phyloP scores from a whole-genome alignment of 2,113 vertebrate species.

The Bos taurus region ARS-UCD2.0 NC_037330.1:21945501-21946000 shows the following conservation, averaged over 20 bases:
- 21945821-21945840: not conserved
- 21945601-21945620: too few relatives aligned
- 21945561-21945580: too few relatives aligned
- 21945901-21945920: not conserved
- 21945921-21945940: not conserved
- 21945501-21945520: too few relatives aligned
- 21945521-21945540: too few relatives aligned
- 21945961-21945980: not conserved
- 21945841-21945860: not conserved
- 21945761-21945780: not conserved
- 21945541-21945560: too few relatives aligned
- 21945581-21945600: too few relatives aligned
- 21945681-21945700: too few relatives aligned
- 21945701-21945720: too few relatives aligned
- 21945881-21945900: not conserved
- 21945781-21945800: not conserved
- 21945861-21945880: not conserved
- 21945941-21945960: not conserved
- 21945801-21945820: not conserved
- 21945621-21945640: too few relatives aligned
- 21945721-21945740: too few relatives aligned
- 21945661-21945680: too few relatives aligned
- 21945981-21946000: not conserved
- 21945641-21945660: too few relatives aligned
- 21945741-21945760: not conserved